A percentile compares a stretch with the other conserved stretches of the same genome.
These are phyloP conservation scores for Echeneis naucrates DNA, from an alignment of 2,797 vertebrate species.

Conservation along the genomic window DNA sequence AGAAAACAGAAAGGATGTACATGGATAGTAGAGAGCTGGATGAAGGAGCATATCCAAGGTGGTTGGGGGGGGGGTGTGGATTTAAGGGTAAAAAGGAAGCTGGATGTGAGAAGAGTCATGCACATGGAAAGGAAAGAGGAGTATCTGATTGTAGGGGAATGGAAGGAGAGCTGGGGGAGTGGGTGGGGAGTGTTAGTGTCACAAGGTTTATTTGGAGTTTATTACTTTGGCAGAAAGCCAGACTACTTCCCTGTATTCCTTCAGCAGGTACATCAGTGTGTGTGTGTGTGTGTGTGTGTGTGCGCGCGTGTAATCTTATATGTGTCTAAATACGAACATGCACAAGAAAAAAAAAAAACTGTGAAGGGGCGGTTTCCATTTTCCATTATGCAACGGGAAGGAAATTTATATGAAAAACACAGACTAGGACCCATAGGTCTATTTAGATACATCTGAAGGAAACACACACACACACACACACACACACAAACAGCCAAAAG, in stretches of 20 bases:
- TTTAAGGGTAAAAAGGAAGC: conserved; percentile 4
- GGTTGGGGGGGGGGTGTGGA: conserved; percentile 16
- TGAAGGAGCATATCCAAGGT: neutral
- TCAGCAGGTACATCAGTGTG: conserved; percentile 17
- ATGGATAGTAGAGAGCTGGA: neutral
- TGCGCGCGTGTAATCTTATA: conserved; percentile 20
- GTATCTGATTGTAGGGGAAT: conserved; percentile 41
- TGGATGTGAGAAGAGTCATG: conserved; percentile 10
- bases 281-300: neutral
- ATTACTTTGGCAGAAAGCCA: conserved; percentile 68
- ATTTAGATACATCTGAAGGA: conserved; percentile 14
- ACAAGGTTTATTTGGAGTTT: conserved; percentile 71
- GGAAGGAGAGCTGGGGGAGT: conserved; percentile 49
- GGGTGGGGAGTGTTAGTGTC: conserved; percentile 51
- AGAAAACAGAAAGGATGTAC: neutral
- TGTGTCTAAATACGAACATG: neutral
- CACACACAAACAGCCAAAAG: conserved; percentile 25
- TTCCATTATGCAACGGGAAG: conserved; percentile 5
- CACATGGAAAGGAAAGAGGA: conserved; percentile 33
- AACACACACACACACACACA: conserved; percentile 15
- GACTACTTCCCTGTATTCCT: conserved; percentile 33
- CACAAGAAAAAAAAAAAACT: neutral
- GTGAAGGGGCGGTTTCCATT: conserved; percentile 10
- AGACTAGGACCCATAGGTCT: conserved; percentile 8
- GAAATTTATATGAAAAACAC: conserved; percentile 15